A percentile compares a stretch with the other conserved stretches of the same genome.
Evolutionary conservation across 1,140 invertebrate species (phyloP).

Genomic region (Caenorhabditis inopinata): DNA sequence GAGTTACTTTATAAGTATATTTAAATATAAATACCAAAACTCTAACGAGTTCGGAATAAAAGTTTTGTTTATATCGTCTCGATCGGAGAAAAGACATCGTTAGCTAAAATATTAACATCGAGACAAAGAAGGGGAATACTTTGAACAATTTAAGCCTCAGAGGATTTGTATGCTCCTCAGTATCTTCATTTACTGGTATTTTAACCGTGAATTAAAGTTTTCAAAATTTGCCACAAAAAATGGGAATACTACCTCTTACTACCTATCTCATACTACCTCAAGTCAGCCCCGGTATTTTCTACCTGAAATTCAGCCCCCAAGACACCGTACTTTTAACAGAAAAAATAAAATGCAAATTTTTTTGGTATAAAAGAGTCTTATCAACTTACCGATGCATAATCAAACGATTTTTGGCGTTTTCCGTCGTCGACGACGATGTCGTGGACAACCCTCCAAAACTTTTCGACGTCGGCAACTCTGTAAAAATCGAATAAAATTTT

Average conservation of each 20-base stretch:
- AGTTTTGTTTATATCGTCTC: too few relatives aligned
- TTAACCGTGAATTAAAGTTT: neutral
- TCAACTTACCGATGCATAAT: slow-evolving; percentile 26
- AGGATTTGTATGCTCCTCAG: neutral
- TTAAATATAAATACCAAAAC: too few relatives aligned
- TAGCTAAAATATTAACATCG: neutral
- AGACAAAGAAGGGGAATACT: neutral
- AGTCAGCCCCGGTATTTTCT: too few relatives aligned
- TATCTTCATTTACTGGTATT: neutral
- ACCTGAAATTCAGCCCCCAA: too few relatives aligned
- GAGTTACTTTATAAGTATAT: too few relatives aligned
- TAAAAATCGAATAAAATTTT: neutral
- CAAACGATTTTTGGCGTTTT: slow-evolving; percentile 21
- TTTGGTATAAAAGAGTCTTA: neutral
- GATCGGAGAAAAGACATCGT: too few relatives aligned
- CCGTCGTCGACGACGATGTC: slow-evolving; percentile 23
- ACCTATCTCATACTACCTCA: too few relatives aligned
- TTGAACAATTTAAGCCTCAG: neutral
- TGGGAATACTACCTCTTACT: too few relatives aligned
- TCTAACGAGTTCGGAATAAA: too few relatives aligned
- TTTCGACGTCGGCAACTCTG: slow-evolving; percentile 24
- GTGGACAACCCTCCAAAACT: slow-evolving; percentile 27
- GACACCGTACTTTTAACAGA: too few relatives aligned
- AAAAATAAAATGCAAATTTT: neutral
- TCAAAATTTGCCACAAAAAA: too few relatives aligned